phyloP scores from a whole-genome alignment of 1,140 invertebrate species.

The Eupristina koningsbergeri region DNA sequence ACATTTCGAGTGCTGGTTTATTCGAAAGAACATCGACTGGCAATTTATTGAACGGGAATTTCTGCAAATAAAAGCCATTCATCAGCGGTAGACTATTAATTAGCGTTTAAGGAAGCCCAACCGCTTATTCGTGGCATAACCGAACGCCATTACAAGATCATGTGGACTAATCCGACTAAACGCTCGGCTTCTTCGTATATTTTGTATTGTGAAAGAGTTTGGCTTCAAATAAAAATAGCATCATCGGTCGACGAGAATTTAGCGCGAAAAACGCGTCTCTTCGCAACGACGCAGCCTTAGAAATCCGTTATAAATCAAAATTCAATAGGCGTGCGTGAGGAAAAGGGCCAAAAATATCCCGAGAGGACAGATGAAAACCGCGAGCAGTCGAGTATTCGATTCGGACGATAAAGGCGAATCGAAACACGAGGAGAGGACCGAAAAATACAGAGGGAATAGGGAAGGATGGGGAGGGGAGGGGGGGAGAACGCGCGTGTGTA shows the following conservation, averaged over 20 bases:
- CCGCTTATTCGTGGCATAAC: neutral
- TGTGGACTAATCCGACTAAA: neutral
- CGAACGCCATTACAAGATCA: neutral
- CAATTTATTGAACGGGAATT: neutral
- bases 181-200: neutral
- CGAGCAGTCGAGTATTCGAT: neutral
- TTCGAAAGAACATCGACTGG: too few relatives aligned
- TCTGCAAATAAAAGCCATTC: neutral
- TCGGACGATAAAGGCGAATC: constrained; percentile 16
- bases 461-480: neutral
- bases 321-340: neutral
- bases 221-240: neutral
- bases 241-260: neutral
- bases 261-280: neutral
- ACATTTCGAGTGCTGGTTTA: neutral
- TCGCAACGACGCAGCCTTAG: too few relatives aligned
- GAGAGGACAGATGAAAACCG: too few relatives aligned
- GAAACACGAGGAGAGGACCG: neutral
- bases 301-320: neutral
- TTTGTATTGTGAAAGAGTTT: neutral
- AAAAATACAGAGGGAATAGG: neutral
- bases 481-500: neutral
- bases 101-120: neutral
- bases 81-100: neutral
- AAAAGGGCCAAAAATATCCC: neutral